These are phyloP conservation scores for Cotesia chilonis DNA, from an alignment of 1,140 invertebrate species.

Conservation along the genomic window DNA sequence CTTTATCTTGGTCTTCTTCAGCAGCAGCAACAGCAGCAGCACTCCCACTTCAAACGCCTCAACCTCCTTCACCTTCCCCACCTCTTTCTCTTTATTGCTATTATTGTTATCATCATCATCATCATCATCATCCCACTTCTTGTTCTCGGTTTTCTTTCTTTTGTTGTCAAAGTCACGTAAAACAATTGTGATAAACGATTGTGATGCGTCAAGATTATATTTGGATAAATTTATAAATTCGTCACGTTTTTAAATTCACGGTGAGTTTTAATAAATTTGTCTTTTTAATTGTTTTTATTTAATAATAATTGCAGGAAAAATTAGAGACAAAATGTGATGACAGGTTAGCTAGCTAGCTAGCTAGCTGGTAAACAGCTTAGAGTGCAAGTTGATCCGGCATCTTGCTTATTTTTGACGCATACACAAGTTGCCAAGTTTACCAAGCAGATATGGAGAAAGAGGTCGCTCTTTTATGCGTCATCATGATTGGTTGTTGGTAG, in stretches of 20 bases:
- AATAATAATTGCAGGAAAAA: not conserved
- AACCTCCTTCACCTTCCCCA: not conserved
- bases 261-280: slow-evolving; percentile 41
- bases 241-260: slow-evolving; percentile 47
- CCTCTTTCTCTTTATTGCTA: no score
- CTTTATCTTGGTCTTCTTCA: not conserved
- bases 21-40: not conserved
- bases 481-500: slow-evolving; percentile 12
- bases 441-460: not conserved
- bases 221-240: slow-evolving; percentile 38
- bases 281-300: no score
- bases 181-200: slow-evolving; percentile 1
- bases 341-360: no score
- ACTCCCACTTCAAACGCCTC: not conserved
- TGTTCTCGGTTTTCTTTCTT: slow-evolving; percentile 1
- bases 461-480: slow-evolving; percentile 4
- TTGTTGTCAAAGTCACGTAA: not conserved
- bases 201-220: slow-evolving; percentile 45
- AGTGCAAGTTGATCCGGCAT: no score
- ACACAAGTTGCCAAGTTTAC: not conserved
- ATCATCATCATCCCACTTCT: not conserved
- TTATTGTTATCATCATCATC: not conserved
- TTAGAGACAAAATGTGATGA: no score
- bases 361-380: no score
- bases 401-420: no score